Evolutionary conservation across 2,888 invertebrate genomes (phyloP), one percentile per base, ranked within the genome.

Genomic region (Gerris lacustris): DNA sequence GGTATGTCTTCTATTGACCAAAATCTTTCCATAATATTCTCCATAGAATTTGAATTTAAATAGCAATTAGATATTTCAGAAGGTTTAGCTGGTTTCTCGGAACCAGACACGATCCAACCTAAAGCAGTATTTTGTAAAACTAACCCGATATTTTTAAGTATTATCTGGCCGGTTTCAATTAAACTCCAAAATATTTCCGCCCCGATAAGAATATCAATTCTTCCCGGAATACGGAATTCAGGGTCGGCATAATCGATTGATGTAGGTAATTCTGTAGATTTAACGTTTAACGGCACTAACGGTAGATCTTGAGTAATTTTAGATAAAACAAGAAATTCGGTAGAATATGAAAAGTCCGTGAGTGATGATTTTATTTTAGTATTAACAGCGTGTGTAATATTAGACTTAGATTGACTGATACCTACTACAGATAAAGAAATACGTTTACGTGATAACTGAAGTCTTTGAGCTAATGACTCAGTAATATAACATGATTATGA

Each of bases 1-100:
- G 73, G 72, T 63, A 75, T 45, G 70, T 76, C 76, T 74, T 78
- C 76, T 7, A 76, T 68, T 71, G 75, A 72, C 77, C 76, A 76
- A 74, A 77, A 76, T 17, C 71, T 72, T 68, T 70, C 44, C 0
- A 74, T 11, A 11, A 63, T 44, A 6, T 63, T 18, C 43, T 73
- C 45, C 0, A 72, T 7, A 11, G 47, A 47, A 47, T 6, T 7
- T 7, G 11, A 47, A 11, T 47, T 47, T 47, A 47, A 47, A 11
- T 47, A 11, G 11, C 47, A 47, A 47, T 47, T 44, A 6, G 63
- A 44, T 44, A 45, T 44, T 7, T 44, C 43, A 66, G 7, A 6
- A 6, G 44, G 43, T 15, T 44, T n/a, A 17, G 18, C 44, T 43
- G 44, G 31, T 6, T 44, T 18, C n/a, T 18, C 64, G 47, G 47